These are phyloP conservation scores for Gymnocypris eckloni DNA, from an alignment of 2,797 vertebrate genomes.

Conservation along the genomic window DNA sequence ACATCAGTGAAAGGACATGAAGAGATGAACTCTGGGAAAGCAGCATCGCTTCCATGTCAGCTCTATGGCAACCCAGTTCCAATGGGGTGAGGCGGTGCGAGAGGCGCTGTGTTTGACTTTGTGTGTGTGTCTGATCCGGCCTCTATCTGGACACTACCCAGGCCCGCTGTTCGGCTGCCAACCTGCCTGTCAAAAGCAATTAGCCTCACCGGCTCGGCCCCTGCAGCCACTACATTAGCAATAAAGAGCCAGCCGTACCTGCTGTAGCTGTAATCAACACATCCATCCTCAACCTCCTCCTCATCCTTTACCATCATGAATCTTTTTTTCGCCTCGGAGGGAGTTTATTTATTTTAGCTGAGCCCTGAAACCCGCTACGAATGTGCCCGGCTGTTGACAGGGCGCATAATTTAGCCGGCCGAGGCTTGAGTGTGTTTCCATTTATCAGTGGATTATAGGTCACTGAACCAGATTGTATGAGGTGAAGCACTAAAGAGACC, in stretches of 20 bases:
- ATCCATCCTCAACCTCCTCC: conserved; percentile 28
- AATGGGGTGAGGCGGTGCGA: conserved; percentile 4
- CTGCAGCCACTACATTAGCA: conserved; percentile 51
- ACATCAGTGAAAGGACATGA: conserved; percentile 45
- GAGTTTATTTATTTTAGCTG: conserved; percentile 67
- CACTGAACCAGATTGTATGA: conserved; percentile 62
- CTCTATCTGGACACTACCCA: conserved; percentile 55
- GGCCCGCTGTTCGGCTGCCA: conserved; percentile 55
- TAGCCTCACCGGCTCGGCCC: conserved; percentile 52
- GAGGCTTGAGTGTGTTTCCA: conserved; percentile 57
- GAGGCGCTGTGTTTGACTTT: conserved; percentile 36
- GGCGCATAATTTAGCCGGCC: conserved; percentile 65
- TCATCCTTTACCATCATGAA: conserved; percentile 60
- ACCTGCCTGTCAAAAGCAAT: conserved; percentile 63
- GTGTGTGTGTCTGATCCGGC: conserved; percentile 43
- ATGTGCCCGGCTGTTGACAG: conserved; percentile 63
- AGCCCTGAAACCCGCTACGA: conserved; percentile 52
- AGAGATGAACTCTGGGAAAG: conserved; percentile 48
- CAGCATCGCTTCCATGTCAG: conserved; percentile 42
- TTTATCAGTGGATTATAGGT: conserved; percentile 66
- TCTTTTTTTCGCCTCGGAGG: conserved; percentile 49
- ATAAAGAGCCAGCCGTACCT: conserved; percentile 55
- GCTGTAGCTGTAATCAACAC: conserved; percentile 42
- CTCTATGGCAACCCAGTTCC: conserved; percentile 45
- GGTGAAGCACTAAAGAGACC: conserved; percentile 76